phyloP scores from a whole-genome alignment of 2,113 vertebrate genomes.

The Chlamydotis undulata region DNA sequence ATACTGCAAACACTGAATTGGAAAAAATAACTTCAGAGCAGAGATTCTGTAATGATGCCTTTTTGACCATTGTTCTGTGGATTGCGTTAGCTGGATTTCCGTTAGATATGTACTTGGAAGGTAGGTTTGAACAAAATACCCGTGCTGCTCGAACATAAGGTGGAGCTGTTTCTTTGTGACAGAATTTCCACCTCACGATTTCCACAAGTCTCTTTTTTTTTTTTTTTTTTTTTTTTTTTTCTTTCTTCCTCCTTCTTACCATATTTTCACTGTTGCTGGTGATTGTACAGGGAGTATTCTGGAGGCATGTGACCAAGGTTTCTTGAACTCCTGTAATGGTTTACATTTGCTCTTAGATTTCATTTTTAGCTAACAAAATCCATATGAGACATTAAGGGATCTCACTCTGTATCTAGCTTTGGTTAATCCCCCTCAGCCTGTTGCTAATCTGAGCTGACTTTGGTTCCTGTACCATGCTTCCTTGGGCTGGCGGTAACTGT shows the following conservation, averaged over 20 bases:
- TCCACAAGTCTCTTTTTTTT: not conserved
- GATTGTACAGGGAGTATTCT: not conserved
- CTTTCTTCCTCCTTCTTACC: not conserved
- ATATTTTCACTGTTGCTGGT: not conserved
- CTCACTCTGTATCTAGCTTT: not conserved
- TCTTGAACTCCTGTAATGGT: not conserved
- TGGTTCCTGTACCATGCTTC: not conserved
- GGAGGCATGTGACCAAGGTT: not conserved
- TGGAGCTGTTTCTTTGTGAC: constrained; percentile 39
- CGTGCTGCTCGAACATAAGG: not conserved
- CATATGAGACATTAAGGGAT: not conserved
- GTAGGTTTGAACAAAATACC: not conserved
- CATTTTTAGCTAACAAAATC: not conserved
- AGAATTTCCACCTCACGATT: not conserved
- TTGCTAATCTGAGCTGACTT: not conserved
- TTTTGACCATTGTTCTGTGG: not conserved
- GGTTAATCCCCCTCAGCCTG: not conserved
- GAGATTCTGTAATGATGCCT: not conserved
- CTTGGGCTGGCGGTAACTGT: not conserved
- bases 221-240: too few relatives aligned
- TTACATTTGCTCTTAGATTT: constrained; percentile 13
- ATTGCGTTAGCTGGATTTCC: not conserved
- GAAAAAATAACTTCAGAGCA: constrained; percentile 17
- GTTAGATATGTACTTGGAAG: not conserved
- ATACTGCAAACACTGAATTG: not conserved